Evolutionary conservation across 2,113 vertebrate species (phyloP), one percentile per base, ranked within the genome.

Genomic region (Anthoscopus minutus): DNA sequence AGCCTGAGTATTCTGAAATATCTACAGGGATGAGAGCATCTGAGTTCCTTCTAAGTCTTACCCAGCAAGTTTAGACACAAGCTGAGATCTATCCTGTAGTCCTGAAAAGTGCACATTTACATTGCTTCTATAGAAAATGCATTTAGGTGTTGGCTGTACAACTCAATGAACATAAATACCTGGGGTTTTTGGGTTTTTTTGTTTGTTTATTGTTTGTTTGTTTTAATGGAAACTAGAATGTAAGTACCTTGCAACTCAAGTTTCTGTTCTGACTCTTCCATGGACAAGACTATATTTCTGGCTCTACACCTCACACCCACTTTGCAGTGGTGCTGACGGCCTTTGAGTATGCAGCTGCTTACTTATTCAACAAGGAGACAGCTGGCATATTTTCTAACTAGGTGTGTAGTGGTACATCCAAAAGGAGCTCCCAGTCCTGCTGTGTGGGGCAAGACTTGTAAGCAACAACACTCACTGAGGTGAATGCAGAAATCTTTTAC

Each of bases 1-100:
- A 82, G 76, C 31, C 62, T 94, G 42, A 87, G 56, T 87, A 69
- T 82, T 94, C 91, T 74, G 58, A 88, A 96, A 47, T 78, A 93
- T n/a, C 42, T 61, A 30, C 30, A 74, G 50, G 44, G 67, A 64
- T 81, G 40, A 88, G 78, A 91, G 18, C 80, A 37, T 67, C 24
- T 15, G 24, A 65, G 15, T 40, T 86, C 17, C 35, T 72, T 91
- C 38, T 44, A 37, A 47, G n/a, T 89, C 57, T 72, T 54, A 77
- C 13, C 2, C 1, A 88, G 33, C 11, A 15, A 14, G 0, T 35
- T 78, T 31, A 92, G 13, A n/a, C 6, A 35, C 7, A 3, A 84
- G n/a, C 7, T 51, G 64, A 66, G 54, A 35, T 78, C 21, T 28
- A 5, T 47, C 20, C 54, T 2, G 3, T 33, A 67, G 23, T 44